Evolutionary conservation across 2,797 vertebrate species (phyloP), one percentile per base, ranked within the genome.

Genomic region (Discoglossus pictus): DNA sequence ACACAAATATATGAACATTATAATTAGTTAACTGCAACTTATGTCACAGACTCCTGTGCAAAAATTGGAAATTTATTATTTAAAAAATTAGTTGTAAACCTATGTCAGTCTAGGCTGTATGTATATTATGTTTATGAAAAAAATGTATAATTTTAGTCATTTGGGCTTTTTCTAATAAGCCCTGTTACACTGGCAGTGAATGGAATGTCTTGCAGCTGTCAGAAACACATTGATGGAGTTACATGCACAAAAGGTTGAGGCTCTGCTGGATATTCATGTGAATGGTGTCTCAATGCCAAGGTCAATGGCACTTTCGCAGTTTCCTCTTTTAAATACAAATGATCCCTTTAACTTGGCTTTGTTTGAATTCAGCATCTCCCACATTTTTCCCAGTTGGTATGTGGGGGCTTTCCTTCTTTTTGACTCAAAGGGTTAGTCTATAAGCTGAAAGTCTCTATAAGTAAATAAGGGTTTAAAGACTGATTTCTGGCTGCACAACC

Each of bases 211-310:
- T 21, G 35, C n/a, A 11, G 42, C 11, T 23, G 27, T 47, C 51
- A 9, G 42, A 20, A 27, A 24, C 20, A 18, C 18, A 4, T 8
- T 38, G n/a, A n/a, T n/a, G n/a, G n/a, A n/a, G n/a, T n/a, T n/a
- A n/a, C n/a, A n/a, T n/a, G 11, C 13, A 2, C 54, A 65, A 65
- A 54, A 39, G 51, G 10, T 36, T 18, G 10, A 9, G 2, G 6
- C 21, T 6, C 6, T n/a, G 25, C 8, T 16, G n/a, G 58, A 47
- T 9, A n/a, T 52, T 25, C 48, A 34, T 52, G 34, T 24, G 24
- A 34, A 48, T 51, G 42, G 35, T 13, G 20, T 39, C 52, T 66
- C 31, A 38, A n/a, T 52, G 61, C 39, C 47, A 63, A 63, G 61
- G 61, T 63, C 61, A 63, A 18, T 36, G 46, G 23, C 25, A 35